phyloP scores from a whole-genome alignment of 2,113 vertebrate genomes.

The Gracilinanus agilis region DNA sequence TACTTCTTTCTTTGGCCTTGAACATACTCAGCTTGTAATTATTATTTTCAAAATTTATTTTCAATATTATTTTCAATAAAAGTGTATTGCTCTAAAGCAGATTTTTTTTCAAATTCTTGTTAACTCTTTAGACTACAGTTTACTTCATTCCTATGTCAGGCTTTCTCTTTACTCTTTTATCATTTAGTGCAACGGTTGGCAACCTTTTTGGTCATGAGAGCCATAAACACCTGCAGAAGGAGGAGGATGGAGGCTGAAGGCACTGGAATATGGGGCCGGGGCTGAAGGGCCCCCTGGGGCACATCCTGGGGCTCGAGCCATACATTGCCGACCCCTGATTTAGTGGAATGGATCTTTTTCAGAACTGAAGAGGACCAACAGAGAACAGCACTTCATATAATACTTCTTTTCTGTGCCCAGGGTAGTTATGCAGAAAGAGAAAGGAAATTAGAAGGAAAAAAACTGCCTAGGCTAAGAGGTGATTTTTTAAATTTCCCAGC shows the following conservation, averaged over 20 bases:
- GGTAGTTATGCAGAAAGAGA: slow-evolving; percentile 7
- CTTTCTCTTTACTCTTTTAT: slow-evolving; percentile 30
- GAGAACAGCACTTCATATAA: not conserved
- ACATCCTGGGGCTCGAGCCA: too few species aligned
- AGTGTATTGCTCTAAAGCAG: slow-evolving; percentile 5
- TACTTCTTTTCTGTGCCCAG: not conserved
- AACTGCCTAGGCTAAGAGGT: too few species aligned
- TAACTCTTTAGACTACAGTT: not conserved
- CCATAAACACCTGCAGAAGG: too few species aligned
- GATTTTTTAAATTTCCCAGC: too few species aligned
- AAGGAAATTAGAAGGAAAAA: slow-evolving; percentile 39
- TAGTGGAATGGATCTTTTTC: slow-evolving; percentile 32
- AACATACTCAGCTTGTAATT: not conserved
- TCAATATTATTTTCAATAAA: too few species aligned
- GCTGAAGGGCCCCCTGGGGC: too few species aligned
- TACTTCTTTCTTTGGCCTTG: slow-evolving; percentile 21
- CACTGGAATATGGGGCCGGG: too few species aligned
- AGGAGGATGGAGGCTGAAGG: too few species aligned
- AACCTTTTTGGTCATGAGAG: too few species aligned
- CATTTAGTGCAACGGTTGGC: too few species aligned
- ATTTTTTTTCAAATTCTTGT: not conserved
- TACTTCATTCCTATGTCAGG: slow-evolving; percentile 34
- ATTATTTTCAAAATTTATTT: slow-evolving; percentile 47
- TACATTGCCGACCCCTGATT: too few species aligned
- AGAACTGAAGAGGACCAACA: slow-evolving; percentile 9